These are phyloP conservation scores for Picus viridis DNA, from an alignment of 2,797 vertebrate genomes.

Conservation along the genomic window DNA sequence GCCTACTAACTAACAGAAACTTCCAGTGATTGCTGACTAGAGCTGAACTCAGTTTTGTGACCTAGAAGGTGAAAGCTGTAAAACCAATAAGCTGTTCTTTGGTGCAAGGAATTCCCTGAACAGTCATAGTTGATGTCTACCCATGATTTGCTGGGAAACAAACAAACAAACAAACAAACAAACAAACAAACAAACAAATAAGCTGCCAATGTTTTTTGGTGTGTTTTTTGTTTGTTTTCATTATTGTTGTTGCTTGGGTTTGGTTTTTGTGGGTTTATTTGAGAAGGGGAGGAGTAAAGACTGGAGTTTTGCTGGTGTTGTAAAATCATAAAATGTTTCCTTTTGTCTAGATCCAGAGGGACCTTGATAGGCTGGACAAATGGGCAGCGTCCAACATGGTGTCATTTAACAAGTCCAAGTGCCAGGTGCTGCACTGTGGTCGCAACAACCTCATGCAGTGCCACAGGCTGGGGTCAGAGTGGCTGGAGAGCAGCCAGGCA, in stretches of 20 bases:
- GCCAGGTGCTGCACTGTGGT: too few species aligned
- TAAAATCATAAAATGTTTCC: background rate
- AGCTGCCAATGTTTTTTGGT: background rate
- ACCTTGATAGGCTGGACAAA: too few species aligned
- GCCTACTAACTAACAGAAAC: background rate
- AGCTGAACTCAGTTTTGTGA: conserved; percentile 7
- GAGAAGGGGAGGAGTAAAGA: background rate
- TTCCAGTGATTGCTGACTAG: conserved; percentile 31
- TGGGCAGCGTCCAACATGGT: too few species aligned
- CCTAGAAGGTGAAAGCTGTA: background rate
- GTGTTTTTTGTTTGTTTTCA: too few species aligned
- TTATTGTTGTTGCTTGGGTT: too few species aligned
- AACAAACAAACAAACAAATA: background rate
- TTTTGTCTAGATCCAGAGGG: background rate
- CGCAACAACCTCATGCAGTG: too few species aligned
- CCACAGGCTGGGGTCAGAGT: too few species aligned
- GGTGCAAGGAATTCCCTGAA: background rate
- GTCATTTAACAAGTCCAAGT: too few species aligned
- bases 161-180: background rate
- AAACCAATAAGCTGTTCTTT: background rate
- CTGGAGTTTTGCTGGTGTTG: background rate
- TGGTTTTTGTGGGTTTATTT: background rate
- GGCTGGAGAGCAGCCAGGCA: too few species aligned
- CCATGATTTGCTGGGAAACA: background rate
- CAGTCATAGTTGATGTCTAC: background rate